phyloP scores from a whole-genome alignment of 1,140 invertebrate genomes.

The Stenopsyche tienmushanensis region DNA sequence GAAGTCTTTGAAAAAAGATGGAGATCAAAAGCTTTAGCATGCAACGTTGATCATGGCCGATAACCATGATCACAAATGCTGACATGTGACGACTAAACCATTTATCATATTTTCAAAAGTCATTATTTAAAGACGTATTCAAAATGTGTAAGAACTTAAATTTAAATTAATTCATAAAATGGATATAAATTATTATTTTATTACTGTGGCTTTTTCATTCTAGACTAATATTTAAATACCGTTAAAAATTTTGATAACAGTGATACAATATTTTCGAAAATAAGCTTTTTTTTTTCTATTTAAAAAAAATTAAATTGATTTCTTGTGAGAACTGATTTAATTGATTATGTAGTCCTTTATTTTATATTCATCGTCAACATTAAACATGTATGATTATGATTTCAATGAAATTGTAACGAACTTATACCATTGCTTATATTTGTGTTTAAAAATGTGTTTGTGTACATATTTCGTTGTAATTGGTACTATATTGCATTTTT shows the following conservation, averaged over 20 bases:
- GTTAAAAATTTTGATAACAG: background rate
- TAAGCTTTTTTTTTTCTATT: background rate
- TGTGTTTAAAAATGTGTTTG: too few species aligned
- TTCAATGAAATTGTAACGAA: too few species aligned
- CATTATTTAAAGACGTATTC: constrained; percentile 15
- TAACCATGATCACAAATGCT: constrained; percentile 9
- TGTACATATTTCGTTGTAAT: too few species aligned
- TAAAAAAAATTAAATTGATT: background rate
- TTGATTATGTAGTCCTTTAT: too few species aligned
- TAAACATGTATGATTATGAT: too few species aligned
- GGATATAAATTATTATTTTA: constrained; percentile 11
- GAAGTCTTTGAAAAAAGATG: constrained; percentile 26
- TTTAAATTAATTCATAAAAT: background rate
- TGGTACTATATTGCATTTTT: too few species aligned
- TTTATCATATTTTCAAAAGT: background rate
- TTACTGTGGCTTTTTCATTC: constrained; percentile 5
- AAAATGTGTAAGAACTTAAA: constrained; percentile 10
- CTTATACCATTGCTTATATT: too few species aligned
- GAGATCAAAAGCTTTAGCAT: constrained; percentile 39
- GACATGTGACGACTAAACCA: constrained; percentile 19
- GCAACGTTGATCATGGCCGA: background rate
- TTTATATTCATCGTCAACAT: too few species aligned
- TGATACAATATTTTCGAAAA: background rate
- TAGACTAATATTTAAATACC: background rate
- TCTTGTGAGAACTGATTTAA: too few species aligned